Evolutionary conservation across 2,113 vertebrate species (phyloP), one percentile per base, ranked within the genome.

Genomic region (Festucalex cinctus): DNA sequence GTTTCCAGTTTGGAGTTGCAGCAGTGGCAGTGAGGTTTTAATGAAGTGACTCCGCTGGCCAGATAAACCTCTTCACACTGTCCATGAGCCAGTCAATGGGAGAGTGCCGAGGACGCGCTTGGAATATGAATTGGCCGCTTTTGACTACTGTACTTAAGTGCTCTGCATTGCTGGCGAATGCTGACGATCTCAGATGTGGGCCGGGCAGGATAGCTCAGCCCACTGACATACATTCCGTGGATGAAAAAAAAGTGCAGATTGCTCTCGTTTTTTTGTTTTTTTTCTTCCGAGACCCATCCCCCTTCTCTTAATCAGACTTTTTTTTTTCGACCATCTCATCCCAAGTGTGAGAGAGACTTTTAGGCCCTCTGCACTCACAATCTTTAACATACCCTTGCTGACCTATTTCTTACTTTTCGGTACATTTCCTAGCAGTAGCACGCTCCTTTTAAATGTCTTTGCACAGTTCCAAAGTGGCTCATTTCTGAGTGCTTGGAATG

Each of bases 191-290:
- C 62, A 57, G 80, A 85, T 80, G 77, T 83, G 71, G 74, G 77
- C 65, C 82, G 79, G 66, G 73, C 70, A 69, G 70, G 70, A 82
- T 77, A 69, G 63, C 36, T 74, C 77, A 86, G 71, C 84, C 81
- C 72, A 89, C 84, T 88, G 89, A 88, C 88, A 90, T 79, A 87
- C 82, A 88, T 89, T 88, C 78, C 81, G 75, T 71, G 82, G 65
- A 86, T 80, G 68, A 70, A 85, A 76, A 85, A 76, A 71, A 62
- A 62, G 39, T 69, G 46, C 57, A 81, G 78, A 78, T 84, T 26
- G 64, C 66, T 48, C 51, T 67, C 39, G 2, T 41, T 17, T 43
- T 26, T 22, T n/a, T n/a, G n/a, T n/a, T n/a, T n/a, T n/a, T n/a
- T n/a, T n/a, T n/a, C n/a, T n/a, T n/a, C n/a, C 35, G 26, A 22